Percentiles rank a stretch among this genome's conserved stretches.
Conservation (phyloP, 1,140 invertebrate species). For the Papilio machaon region DNA sequence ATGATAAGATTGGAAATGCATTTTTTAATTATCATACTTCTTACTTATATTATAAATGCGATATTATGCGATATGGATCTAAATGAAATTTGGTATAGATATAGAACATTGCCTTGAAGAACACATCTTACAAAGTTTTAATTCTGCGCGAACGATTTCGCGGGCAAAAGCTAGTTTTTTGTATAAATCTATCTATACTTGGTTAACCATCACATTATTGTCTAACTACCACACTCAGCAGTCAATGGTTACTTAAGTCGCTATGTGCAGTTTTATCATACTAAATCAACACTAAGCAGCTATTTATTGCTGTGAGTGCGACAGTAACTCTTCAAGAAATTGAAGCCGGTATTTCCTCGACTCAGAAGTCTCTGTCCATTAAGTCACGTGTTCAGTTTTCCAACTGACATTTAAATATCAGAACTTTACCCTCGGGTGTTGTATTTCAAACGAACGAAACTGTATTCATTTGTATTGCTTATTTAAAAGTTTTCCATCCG, state of each 20-base stretch:
- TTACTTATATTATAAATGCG: too few relatives aligned
- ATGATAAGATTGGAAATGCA: too few relatives aligned
- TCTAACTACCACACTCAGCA: neutral
- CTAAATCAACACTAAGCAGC: neutral
- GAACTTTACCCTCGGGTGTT: conserved; percentile 7
- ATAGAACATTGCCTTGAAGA: too few relatives aligned
- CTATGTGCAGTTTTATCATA: neutral
- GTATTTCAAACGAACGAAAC: conserved; percentile 13
- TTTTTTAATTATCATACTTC: too few relatives aligned
- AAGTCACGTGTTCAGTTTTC: neutral
- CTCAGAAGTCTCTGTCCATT: neutral
- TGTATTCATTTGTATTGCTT: neutral
- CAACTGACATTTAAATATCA: conserved; percentile 18
- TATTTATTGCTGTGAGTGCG: neutral
- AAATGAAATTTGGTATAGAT: too few relatives aligned
- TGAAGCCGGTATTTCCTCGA: neutral
- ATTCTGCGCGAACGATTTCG: too few relatives aligned
- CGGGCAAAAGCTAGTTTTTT: too few relatives aligned
- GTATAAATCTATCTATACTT: neutral
- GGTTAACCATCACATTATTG: too few relatives aligned
- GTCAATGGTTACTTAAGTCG: too few relatives aligned
- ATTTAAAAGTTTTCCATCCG: neutral
- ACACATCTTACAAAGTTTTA: too few relatives aligned
- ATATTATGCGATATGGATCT: too few relatives aligned
- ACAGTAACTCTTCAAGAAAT: neutral